phyloP scores from a whole-genome alignment of 2,888 invertebrate species.

The Nysson spinosus region DNA sequence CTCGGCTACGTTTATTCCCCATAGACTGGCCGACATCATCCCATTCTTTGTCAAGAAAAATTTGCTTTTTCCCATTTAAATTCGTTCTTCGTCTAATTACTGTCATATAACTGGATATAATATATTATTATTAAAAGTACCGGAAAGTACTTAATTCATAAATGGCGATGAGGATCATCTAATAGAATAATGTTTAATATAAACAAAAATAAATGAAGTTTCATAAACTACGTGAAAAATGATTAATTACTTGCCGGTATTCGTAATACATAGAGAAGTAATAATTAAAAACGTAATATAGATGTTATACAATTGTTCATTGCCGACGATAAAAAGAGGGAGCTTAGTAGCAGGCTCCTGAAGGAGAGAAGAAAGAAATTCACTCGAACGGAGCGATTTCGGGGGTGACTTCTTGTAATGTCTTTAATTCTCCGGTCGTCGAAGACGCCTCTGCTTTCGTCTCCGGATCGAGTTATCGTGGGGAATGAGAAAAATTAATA shows the following conservation, averaged over 20 bases:
- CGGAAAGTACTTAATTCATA: too few relatives aligned
- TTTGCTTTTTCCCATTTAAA: background rate
- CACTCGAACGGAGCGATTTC: constrained; percentile 56
- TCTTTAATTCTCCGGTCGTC: constrained; percentile 55
- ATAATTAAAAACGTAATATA: too few relatives aligned
- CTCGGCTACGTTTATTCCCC: constrained; percentile 60
- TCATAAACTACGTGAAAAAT: too few relatives aligned
- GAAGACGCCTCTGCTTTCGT: constrained; percentile 51
- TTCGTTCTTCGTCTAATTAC: background rate
- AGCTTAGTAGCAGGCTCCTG: constrained; percentile 2
- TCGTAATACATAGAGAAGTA: too few relatives aligned
- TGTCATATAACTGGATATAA: too few relatives aligned
- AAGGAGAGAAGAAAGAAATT: constrained; percentile 42
- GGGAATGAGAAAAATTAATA: constrained; percentile 73
- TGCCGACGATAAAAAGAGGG: background rate
- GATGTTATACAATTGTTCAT: too few relatives aligned
- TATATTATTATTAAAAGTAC: too few relatives aligned
- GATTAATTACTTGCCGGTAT: too few relatives aligned
- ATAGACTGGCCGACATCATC: constrained; percentile 26
- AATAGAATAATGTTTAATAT: too few relatives aligned
- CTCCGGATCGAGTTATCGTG: constrained; percentile 71
- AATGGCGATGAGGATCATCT: too few relatives aligned
- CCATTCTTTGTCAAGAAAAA: constrained; percentile 4
- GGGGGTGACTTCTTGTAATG: constrained; percentile 65
- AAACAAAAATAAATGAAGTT: too few relatives aligned